Evolutionary conservation across 2,113 vertebrate species (phyloP).

Genomic region (Ctenodactylus gundi): DNA sequence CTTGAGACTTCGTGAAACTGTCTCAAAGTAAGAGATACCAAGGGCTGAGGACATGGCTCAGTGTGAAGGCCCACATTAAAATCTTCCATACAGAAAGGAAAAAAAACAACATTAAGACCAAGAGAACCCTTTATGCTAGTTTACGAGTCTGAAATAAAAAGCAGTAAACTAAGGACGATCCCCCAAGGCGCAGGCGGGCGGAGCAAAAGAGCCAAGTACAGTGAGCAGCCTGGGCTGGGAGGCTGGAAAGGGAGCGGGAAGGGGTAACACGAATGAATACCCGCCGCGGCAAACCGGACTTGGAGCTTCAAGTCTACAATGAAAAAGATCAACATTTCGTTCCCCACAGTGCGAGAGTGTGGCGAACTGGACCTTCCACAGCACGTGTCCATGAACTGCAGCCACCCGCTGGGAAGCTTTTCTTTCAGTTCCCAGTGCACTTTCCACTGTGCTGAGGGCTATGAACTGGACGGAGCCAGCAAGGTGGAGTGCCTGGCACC

Average conservation of each 20-base stretch:
- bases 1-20: background rate
- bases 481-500: constrained; percentile 80
- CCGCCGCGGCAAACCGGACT: background rate
- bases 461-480: constrained; percentile 74
- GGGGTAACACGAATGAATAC: too few relatives aligned
- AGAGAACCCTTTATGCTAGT: background rate
- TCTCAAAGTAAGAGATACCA: background rate
- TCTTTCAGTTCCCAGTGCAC: constrained; percentile 85
- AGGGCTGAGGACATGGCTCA: background rate
- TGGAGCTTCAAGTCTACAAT: background rate
- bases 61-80: background rate
- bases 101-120: background rate
- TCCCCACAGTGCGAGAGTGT: constrained; percentile 76
- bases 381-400: constrained; percentile 79
- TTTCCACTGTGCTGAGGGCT: constrained; percentile 85
- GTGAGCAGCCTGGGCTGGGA: background rate
- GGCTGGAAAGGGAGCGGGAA: background rate
- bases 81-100: background rate
- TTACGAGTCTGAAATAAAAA: background rate
- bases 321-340: rapidly evolving
- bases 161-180: background rate
- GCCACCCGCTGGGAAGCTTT: constrained; percentile 75
- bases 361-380: background rate
- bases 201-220: background rate
- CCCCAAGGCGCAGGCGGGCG: background rate